Conservation (phyloP, 2,888 invertebrate genomes). For the Amphimallon solstitiale region DNA sequence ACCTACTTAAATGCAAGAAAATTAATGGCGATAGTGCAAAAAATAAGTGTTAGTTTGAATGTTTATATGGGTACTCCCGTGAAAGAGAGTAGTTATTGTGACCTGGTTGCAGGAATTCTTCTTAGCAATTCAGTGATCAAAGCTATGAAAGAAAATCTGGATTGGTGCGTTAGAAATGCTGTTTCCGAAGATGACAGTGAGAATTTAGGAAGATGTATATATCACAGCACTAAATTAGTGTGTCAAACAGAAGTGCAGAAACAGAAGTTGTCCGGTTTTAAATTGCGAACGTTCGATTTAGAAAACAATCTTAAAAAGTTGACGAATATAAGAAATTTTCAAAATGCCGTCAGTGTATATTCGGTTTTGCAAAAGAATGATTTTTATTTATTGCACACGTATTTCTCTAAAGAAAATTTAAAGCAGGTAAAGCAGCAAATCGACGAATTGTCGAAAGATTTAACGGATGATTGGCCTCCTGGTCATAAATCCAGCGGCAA, state of each 20-base stretch:
- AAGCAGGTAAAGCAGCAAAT: constrained; percentile 22
- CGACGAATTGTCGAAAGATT: constrained; percentile 40
- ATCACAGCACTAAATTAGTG: constrained; percentile 74
- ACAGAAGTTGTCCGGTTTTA: constrained; percentile 56
- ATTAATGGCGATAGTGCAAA: constrained; percentile 76
- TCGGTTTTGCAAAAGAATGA: constrained; percentile 72
- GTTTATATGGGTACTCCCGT: constrained; percentile 82
- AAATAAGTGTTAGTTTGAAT: constrained; percentile 85
- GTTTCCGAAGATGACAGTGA: constrained; percentile 84
- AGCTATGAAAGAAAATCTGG: constrained; percentile 79
- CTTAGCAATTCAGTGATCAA: constrained; percentile 88
- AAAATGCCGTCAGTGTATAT: constrained; percentile 71
- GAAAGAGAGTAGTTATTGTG: constrained; percentile 72
- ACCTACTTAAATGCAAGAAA: constrained; percentile 86
- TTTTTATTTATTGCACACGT: constrained; percentile 78
- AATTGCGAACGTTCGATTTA: constrained; percentile 64
- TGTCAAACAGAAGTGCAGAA: constrained; percentile 71
- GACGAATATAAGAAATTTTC: constrained; percentile 63
- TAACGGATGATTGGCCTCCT: constrained; percentile 74
- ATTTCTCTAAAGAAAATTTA: constrained; percentile 72
- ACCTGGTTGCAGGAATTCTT: constrained; percentile 85
- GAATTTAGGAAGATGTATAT: constrained; percentile 88
- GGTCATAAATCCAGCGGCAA: constrained; percentile 74
- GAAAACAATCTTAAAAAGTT: constrained; percentile 60
- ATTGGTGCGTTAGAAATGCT: constrained; percentile 91